phyloP scores from a whole-genome alignment of 1,140 invertebrate genomes.

The Papilio polytes region DNA sequence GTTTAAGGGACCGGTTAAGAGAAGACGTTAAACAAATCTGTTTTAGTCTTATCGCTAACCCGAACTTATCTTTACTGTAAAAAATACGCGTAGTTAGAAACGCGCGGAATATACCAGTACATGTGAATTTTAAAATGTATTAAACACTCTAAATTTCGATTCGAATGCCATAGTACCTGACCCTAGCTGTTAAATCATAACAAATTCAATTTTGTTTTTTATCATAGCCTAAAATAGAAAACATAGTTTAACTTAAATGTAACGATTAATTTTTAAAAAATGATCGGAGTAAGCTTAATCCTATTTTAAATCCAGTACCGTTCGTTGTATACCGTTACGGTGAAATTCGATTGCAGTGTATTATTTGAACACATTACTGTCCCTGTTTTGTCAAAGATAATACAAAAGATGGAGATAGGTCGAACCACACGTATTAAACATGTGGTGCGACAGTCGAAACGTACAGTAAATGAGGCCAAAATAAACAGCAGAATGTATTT shows the following conservation, averaged over 20 bases:
- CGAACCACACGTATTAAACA: no score
- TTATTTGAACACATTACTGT: no score
- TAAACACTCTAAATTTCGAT: no score
- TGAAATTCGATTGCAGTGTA: no score
- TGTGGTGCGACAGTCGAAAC: no score
- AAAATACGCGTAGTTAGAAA: not conserved
- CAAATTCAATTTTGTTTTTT: no score
- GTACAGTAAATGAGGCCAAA: not conserved
- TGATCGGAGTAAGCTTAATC: not conserved
- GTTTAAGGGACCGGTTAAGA: conserved; percentile 19
- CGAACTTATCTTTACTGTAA: conserved; percentile 6
- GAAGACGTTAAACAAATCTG: conserved; percentile 12
- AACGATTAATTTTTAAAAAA: not conserved
- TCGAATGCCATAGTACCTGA: no score
- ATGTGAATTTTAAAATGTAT: no score
- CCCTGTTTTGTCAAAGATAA: no score
- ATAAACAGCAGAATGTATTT: conserved; percentile 9
- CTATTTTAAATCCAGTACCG: not conserved
- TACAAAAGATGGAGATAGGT: no score
- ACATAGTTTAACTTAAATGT: not conserved
- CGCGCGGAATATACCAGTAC: not conserved
- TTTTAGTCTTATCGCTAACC: conserved; percentile 23
- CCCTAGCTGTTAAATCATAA: no score
- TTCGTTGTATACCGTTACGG: not conserved
- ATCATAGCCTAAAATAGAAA: not conserved